Conservation (phyloP, 2,888 invertebrate species). For the Acanthococcus lagerstroemiae region DNA sequence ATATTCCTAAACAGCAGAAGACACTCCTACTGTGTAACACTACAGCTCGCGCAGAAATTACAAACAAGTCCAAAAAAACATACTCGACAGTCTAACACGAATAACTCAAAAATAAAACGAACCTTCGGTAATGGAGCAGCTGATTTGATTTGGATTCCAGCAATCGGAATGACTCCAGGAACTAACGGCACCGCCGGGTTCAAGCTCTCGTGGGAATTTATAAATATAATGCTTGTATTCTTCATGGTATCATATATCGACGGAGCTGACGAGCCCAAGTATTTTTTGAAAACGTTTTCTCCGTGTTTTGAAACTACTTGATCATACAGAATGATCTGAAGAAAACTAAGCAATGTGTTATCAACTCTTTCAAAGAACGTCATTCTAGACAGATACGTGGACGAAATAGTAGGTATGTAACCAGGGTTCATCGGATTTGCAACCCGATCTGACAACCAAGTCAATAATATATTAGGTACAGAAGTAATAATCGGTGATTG, state of each 20-base stretch:
- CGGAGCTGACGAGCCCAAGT: not conserved
- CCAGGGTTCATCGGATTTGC: not conserved
- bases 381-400: not conserved
- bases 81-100: too few species aligned
- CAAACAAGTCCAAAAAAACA: too few species aligned
- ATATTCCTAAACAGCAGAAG: too few species aligned
- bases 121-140: not conserved
- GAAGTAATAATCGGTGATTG: slow-evolving; percentile 34
- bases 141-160: slow-evolving; percentile 6
- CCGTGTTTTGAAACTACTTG: not conserved
- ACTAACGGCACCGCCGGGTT: slow-evolving; percentile 2
- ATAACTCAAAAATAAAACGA: too few species aligned
- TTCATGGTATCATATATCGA: not conserved
- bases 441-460: slow-evolving; percentile 34
- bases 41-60: too few species aligned
- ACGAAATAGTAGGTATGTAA: not conserved
- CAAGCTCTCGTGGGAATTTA: not conserved
- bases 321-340: not conserved
- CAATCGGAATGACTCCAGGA: slow-evolving; percentile 14
- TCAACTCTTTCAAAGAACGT: not conserved
- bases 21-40: too few species aligned
- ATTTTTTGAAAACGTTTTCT: not conserved
- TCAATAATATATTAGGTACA: slow-evolving; percentile 34
- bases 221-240: slow-evolving; percentile 11
- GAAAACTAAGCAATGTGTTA: not conserved